These are phyloP conservation scores for Parnassius orleans DNA, from an alignment of 2,888 invertebrate genomes.

Conservation along the genomic window DNA sequence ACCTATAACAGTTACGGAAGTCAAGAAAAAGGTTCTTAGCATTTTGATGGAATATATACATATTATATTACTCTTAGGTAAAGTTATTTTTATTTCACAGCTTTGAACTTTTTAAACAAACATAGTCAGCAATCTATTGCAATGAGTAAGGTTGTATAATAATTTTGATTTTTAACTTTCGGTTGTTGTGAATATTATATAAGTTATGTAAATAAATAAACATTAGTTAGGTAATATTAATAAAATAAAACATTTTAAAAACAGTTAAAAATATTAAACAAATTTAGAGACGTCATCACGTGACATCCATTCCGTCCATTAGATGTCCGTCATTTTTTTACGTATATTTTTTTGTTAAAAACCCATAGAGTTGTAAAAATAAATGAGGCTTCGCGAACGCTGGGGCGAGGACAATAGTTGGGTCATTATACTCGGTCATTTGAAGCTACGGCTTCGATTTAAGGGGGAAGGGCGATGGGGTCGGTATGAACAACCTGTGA, in stretches of 20 bases:
- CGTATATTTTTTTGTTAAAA: constrained; percentile 59
- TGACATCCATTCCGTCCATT: constrained; percentile 57
- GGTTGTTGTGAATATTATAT: no score
- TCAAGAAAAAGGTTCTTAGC: no score
- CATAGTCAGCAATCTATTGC: no score
- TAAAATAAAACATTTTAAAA: background rate
- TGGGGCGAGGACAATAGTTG: constrained; percentile 77
- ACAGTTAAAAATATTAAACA: background rate
- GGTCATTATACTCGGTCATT: constrained; percentile 78
- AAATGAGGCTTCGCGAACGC: constrained; percentile 60
- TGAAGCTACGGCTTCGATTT: constrained; percentile 59
- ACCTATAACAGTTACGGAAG: no score
- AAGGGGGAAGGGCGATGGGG: constrained; percentile 37
- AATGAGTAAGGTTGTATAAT: no score
- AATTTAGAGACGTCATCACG: constrained; percentile 10
- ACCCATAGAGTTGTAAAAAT: constrained; percentile 70
- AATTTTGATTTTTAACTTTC: no score
- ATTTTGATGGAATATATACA: no score
- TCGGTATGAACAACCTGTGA: constrained; percentile 61
- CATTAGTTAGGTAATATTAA: no score
- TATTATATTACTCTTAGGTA: no score
- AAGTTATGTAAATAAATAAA: no score
- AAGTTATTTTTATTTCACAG: no score
- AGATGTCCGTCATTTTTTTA: constrained; percentile 59
- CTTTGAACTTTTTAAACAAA: no score